phyloP scores from a whole-genome alignment of 2,113 vertebrate genomes.

The Percina caprodes region DNA sequence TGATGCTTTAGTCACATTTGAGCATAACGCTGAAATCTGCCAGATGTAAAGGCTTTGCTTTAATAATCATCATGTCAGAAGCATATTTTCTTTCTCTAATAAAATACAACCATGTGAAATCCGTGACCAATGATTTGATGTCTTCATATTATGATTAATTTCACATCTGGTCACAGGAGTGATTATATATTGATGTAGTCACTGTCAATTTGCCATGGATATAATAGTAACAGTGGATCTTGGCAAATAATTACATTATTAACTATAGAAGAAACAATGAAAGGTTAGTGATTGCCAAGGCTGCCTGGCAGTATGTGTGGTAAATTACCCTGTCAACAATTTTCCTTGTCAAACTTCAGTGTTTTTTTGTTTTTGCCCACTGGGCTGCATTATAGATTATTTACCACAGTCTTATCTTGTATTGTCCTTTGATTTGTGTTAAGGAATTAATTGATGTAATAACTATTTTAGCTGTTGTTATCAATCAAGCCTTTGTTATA shows the following conservation, averaged over 20 bases:
- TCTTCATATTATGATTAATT: constrained; percentile 79
- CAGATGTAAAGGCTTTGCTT: constrained; percentile 5
- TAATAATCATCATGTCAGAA: constrained; percentile 20
- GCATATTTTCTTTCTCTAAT: constrained; percentile 52
- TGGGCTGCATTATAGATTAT: not conserved
- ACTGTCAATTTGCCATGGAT: constrained; percentile 66
- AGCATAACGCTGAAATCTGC: not conserved
- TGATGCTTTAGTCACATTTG: not conserved
- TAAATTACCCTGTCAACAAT: not conserved
- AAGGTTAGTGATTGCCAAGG: constrained; percentile 38
- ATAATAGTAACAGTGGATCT: constrained; percentile 63
- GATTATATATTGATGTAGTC: constrained; percentile 74
- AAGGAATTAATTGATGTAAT: not conserved
- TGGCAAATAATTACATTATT: constrained; percentile 65
- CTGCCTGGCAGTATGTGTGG: constrained; percentile 1
- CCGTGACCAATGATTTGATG: constrained; percentile 69
- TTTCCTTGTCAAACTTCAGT: constrained; percentile 6
- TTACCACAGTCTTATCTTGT: not conserved
- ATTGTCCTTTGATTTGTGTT: not conserved
- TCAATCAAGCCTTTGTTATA: constrained; percentile 21
- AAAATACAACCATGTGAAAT: constrained; percentile 53
- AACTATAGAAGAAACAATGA: constrained; percentile 49
- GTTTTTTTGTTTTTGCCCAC: not conserved
- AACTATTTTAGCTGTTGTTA: not conserved
- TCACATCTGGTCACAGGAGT: constrained; percentile 73